Conservation (phyloP, 1,140 invertebrate species). For the Drosophila guanche region DNA sequence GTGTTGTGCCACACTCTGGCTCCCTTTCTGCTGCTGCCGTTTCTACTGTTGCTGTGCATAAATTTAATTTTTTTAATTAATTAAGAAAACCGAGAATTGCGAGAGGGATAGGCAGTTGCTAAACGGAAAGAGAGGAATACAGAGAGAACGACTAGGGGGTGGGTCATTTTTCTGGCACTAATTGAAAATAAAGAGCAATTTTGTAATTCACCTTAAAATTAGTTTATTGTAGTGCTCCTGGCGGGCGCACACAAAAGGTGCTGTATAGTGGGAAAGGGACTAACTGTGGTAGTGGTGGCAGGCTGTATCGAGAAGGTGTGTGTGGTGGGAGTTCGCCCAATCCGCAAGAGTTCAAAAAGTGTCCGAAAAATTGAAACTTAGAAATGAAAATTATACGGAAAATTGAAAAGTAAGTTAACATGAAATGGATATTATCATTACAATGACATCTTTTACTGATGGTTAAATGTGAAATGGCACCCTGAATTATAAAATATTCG, state of each 20-base stretch:
- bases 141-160: not conserved
- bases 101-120: not conserved
- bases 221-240: conserved; percentile 75
- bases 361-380: not conserved
- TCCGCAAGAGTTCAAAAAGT: conserved; percentile 53
- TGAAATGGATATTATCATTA: conserved; percentile 11
- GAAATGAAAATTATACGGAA: not conserved
- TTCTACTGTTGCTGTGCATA: conserved; percentile 55
- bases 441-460: too few species aligned
- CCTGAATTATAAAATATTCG: too few species aligned
- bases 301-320: not conserved
- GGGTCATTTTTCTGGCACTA: conserved; percentile 46
- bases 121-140: not conserved
- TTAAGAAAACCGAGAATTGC: conserved; percentile 65
- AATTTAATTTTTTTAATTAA: conserved; percentile 81
- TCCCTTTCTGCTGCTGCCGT: conserved; percentile 25
- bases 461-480: not conserved
- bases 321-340: conserved; percentile 27
- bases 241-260: not conserved
- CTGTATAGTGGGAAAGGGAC: too few species aligned
- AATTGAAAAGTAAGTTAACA: conserved; percentile 25
- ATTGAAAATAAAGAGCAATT: conserved; percentile 81
- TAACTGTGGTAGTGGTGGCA: not conserved
- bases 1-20: conserved; percentile 55
- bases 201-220: conserved; percentile 81